Conservation (phyloP, 37 sponge, comb jelly and placozoan species). For the Ephydatia muelleri region DNA sequence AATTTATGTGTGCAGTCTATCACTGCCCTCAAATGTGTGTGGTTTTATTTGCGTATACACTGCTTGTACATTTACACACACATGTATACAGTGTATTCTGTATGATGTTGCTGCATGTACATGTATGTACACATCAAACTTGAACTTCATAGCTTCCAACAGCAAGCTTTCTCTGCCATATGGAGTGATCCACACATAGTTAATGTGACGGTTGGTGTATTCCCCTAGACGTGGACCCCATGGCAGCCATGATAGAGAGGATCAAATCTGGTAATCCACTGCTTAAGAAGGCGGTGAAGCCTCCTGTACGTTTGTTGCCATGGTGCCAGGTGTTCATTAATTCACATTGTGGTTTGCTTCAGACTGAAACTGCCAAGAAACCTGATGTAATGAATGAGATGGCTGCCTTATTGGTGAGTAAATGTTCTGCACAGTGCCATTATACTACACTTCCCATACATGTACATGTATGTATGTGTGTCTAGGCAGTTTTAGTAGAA, state of each 20-base stretch:
- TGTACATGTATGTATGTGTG: neutral
- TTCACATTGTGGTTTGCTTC: too few relatives aligned
- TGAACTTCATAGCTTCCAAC: neutral
- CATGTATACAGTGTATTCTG: neutral
- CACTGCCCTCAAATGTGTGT: too few relatives aligned
- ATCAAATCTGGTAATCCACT: conserved; percentile 61
- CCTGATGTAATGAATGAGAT: conserved; percentile 69
- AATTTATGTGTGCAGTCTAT: neutral
- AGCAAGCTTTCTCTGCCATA: neutral
- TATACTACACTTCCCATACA: too few relatives aligned
- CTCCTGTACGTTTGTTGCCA: conserved; percentile 9
- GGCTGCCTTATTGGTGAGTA: conserved; percentile 66
- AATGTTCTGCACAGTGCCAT: neutral
- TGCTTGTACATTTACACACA: neutral
- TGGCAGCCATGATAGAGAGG: conserved; percentile 74
- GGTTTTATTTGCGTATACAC: too few relatives aligned
- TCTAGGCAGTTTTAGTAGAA: too few relatives aligned
- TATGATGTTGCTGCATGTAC: neutral
- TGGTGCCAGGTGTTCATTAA: neutral
- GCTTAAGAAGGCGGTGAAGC: conserved; percentile 43
- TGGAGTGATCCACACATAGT: neutral
- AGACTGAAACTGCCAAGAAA: conserved; percentile 11
- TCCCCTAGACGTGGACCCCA: conserved; percentile 49
- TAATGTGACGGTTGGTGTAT: neutral
- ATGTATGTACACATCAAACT: neutral